Evolutionary conservation across 2,113 vertebrate species (phyloP).

Genomic region (Hiodon alosoides): DNA sequence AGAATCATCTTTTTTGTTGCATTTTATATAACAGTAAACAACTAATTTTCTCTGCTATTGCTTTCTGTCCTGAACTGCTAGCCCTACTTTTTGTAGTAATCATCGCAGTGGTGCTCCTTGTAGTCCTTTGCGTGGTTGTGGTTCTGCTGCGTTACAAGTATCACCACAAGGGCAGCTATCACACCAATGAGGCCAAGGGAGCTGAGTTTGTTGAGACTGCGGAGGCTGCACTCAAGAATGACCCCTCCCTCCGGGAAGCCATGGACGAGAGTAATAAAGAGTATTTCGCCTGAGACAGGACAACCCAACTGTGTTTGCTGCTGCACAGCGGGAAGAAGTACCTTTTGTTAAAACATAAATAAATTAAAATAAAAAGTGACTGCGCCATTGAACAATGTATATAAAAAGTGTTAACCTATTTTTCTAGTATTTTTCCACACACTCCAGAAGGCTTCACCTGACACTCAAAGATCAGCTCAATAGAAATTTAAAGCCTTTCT

Average conservation of each 20-base stretch:
- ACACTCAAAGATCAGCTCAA: not conserved
- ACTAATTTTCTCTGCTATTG: no score
- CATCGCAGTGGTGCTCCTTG: conserved; percentile 46
- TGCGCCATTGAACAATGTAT: not conserved
- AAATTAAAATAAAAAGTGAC: not conserved
- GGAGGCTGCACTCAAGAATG: conserved; percentile 56
- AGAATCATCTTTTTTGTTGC: no score
- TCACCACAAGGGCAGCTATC: conserved; percentile 72
- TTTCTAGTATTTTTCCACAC: not conserved
- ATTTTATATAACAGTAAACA: no score
- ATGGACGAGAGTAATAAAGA: conserved; percentile 70
- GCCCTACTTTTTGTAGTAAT: conserved; percentile 38
- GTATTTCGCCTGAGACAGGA: conserved; percentile 67
- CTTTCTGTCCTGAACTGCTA: no score
- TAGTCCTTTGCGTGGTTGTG: conserved; percentile 59
- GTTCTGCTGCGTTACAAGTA: conserved; percentile 60
- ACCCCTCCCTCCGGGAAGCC: conserved; percentile 58
- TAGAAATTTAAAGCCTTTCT: not conserved
- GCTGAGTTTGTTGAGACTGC: conserved; percentile 65
- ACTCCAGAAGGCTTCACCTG: not conserved
- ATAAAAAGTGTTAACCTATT: not conserved
- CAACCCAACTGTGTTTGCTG: not conserved
- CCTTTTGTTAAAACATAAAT: not conserved
- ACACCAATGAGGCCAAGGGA: conserved; percentile 74
- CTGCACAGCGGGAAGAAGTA: not conserved